phyloP scores from a whole-genome alignment of 2,113 vertebrate species.

The Cyanistes caeruleus region DNA sequence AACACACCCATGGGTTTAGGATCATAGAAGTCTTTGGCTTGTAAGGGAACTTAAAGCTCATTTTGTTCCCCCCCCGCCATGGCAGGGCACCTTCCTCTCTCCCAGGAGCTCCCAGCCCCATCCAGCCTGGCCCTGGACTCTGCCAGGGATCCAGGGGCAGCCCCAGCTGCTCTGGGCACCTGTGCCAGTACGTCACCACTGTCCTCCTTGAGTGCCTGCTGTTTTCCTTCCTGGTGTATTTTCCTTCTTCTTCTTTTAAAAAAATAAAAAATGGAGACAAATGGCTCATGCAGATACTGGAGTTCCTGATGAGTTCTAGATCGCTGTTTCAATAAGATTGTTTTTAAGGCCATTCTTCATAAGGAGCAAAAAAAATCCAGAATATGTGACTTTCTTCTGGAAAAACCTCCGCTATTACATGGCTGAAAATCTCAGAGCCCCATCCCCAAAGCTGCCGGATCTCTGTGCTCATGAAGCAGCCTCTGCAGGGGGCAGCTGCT shows the following conservation, averaged over 20 bases:
- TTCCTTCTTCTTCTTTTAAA: not conserved
- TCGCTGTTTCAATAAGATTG: not conserved
- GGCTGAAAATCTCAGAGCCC: not conserved
- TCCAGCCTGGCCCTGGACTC: not conserved
- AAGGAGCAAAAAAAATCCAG: not conserved
- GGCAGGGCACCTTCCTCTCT: not conserved
- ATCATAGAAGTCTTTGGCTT: not conserved
- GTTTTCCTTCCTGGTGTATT: not conserved
- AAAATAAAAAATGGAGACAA: not conserved
- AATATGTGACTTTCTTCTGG: not conserved
- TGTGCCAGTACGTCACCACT: not conserved
- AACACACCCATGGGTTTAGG: not conserved
- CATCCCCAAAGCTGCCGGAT: not conserved
- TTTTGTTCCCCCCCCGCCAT: accelerated
- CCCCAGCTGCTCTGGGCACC: not conserved
- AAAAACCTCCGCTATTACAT: not conserved
- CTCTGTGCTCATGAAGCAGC: not conserved
- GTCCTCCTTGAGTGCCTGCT: not conserved
- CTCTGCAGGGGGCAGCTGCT: not conserved
- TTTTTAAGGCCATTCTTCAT: not conserved
- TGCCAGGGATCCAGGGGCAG: not conserved
- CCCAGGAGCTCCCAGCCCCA: not conserved
- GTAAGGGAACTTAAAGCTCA: not conserved
- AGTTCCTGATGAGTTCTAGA: not conserved
- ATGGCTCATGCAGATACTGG: not conserved